Evolutionary conservation across 2,113 vertebrate genomes (phyloP).

Genomic region (Shinisaurus crocodilurus): DNA sequence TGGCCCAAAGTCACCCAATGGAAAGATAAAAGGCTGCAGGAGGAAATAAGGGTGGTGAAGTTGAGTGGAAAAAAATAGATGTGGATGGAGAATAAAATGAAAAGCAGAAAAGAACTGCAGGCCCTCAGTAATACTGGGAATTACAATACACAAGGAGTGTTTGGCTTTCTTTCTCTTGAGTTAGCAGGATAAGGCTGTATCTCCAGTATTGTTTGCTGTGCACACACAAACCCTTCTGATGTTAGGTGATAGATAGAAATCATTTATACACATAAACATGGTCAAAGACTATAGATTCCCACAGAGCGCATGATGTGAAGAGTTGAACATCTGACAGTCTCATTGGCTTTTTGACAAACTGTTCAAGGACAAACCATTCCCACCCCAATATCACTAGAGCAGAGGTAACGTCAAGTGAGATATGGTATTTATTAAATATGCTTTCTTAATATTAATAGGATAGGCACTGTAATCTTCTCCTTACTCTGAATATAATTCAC

Average conservation of each 20-base stretch:
- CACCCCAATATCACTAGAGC: slow-evolving; percentile 70
- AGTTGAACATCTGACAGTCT: slow-evolving; percentile 81
- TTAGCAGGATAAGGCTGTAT: slow-evolving; percentile 57
- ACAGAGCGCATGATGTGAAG: slow-evolving; percentile 78
- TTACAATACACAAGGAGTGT: slow-evolving; percentile 38
- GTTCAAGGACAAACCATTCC: slow-evolving; percentile 80
- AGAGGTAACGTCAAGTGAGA: slow-evolving; percentile 72
- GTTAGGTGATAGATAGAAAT: slow-evolving; percentile 82
- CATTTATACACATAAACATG: slow-evolving; percentile 82
- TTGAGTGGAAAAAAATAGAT: slow-evolving; percentile 54
- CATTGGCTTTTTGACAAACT: slow-evolving; percentile 80
- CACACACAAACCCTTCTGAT: slow-evolving; percentile 75
- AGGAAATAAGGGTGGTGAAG: neutral
- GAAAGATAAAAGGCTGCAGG: slow-evolving; percentile 52
- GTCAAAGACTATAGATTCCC: slow-evolving; percentile 76
- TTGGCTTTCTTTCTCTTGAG: slow-evolving; percentile 43
- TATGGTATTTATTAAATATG: slow-evolving; percentile 78
- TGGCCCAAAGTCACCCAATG: slow-evolving; percentile 16
- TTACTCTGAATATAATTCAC: slow-evolving; percentile 70
- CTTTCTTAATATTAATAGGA: slow-evolving; percentile 82
- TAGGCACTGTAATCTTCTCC: slow-evolving; percentile 73
- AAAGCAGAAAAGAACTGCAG: slow-evolving; percentile 49
- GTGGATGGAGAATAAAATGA: slow-evolving; percentile 53
- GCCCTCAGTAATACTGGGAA: slow-evolving; percentile 41
- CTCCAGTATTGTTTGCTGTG: slow-evolving; percentile 63